Base-by-base conservation (phyloP, 2,113 vertebrate genomes). In the Tonatia bakeri region DNA sequence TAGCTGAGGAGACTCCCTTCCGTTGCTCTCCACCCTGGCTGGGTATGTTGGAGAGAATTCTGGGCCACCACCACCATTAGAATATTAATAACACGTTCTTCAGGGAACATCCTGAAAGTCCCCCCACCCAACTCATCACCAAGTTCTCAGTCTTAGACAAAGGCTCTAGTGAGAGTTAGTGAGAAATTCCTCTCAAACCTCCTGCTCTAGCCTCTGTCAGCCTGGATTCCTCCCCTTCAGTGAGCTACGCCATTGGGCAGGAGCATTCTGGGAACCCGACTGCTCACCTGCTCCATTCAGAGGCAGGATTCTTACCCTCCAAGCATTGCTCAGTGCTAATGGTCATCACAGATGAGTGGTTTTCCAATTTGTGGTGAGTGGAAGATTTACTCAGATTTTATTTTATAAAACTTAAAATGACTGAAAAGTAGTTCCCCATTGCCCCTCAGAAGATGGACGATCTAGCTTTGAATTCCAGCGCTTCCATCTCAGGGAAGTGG, bases 31-130 rank as follows among this genome's bases (percentile, higher is more conserved):
- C 85, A 75, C 88, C 94, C 85, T 56, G 72, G 19, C 15, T 92
- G 73, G 47, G 24, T 87, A 5, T 88, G 84, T 93, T 72, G 85
- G 91, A 93, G 56, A 93, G 82, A 82, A 93, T 97, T 92, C 94
- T 95, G 91, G 95, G 88, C 36, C 50, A 43, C 26, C 54, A 70
- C 80, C 45, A 31, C 36, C 43, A 85, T 65, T 73, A 73, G 90
- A 87, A 94, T 92, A 82, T 72, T 92, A 94, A 90, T 65, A 90
- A 64, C 73, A 76, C 12, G 8, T 90, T 95, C 52, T 87, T 95
- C 59, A 85, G 52, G 80, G n/a, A 90, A 70, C 4, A 73, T 24
- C 70, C 50, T 84, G 4, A 4, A 87, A 61, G 22, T 81, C 52
- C 61, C 82, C 33, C 52, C 52, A 90, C 36, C 70, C 69, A 92